These are phyloP conservation scores for Chrysomallon squamiferum DNA, from an alignment of 1,140 invertebrate genomes.

Conservation along the genomic window DNA sequence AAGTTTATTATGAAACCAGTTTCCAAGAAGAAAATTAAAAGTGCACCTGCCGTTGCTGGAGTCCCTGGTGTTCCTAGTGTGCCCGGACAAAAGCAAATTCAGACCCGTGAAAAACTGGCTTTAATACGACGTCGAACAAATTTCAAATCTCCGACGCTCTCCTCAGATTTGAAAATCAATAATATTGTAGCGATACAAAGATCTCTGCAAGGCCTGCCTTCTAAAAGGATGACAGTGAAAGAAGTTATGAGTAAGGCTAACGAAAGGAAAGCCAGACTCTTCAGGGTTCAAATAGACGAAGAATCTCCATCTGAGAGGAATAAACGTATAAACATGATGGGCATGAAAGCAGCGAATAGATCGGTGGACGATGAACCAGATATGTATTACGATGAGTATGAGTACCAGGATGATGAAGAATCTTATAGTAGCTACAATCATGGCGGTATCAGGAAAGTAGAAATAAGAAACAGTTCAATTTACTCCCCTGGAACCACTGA, in stretches of 20 bases:
- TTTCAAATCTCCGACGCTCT: constrained; percentile 8
- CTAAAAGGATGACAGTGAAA: not conserved
- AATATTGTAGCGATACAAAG: constrained; percentile 8
- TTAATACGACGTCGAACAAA: not conserved
- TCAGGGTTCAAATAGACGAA: not conserved
- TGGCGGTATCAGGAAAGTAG: too few relatives aligned
- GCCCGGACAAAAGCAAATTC: not conserved
- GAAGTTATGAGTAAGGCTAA: not conserved
- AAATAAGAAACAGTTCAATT: too few relatives aligned
- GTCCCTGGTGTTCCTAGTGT: too few relatives aligned
- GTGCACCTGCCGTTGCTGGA: not conserved
- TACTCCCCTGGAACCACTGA: too few relatives aligned
- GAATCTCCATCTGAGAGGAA: too few relatives aligned
- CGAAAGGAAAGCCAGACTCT: not conserved
- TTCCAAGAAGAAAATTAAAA: not conserved
- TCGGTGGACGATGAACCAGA: too few relatives aligned
- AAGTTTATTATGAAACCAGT: not conserved
- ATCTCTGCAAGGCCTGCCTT: not conserved
- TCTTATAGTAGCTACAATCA: too few relatives aligned
- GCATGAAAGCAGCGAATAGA: too few relatives aligned
- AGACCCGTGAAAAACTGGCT: not conserved
- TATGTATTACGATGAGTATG: too few relatives aligned
- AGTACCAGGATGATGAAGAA: too few relatives aligned
- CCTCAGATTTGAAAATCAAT: constrained; percentile 3
- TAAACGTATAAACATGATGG: too few relatives aligned